Percentiles rank a stretch among this genome's conserved stretches.
Evolutionary conservation across 1,140 invertebrate species (phyloP).

Genomic region (Limonius californicus): DNA sequence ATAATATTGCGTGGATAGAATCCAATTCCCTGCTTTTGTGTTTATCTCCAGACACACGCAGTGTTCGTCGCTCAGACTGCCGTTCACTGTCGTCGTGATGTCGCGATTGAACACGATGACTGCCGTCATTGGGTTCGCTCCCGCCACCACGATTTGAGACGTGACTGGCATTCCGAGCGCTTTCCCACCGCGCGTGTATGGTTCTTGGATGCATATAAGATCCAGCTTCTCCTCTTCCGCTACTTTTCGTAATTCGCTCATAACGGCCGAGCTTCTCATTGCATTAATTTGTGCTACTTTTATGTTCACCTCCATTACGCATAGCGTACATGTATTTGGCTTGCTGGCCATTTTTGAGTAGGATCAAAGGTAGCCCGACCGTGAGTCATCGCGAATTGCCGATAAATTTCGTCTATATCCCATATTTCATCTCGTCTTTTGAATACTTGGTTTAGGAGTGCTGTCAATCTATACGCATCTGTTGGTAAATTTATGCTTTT

Average conservation of each 20-base stretch:
- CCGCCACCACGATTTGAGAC: neutral
- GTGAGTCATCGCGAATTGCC: too few relatives aligned
- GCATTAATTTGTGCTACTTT: too few relatives aligned
- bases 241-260: neutral
- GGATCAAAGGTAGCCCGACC: neutral
- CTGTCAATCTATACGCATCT: too few relatives aligned
- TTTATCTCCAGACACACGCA: slow-evolving; percentile 2
- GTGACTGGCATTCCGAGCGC: neutral
- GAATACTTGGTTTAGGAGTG: too few relatives aligned
- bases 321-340: too few relatives aligned
- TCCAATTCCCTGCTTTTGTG: neutral
- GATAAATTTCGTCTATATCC: too few relatives aligned
- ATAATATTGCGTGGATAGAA: slow-evolving; percentile 12
- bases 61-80: neutral
- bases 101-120: neutral
- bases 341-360: neutral
- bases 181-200: neutral
- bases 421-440: too few relatives aligned
- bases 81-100: neutral
- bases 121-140: neutral
- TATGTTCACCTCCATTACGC: too few relatives aligned
- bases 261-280: too few relatives aligned
- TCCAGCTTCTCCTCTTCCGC: neutral
- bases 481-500: too few relatives aligned
- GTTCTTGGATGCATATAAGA: slow-evolving; percentile 7